Evolutionary conservation across 2,113 vertebrate species (phyloP), one percentile per base, ranked within the genome.

Genomic region (Grantiella picta): DNA sequence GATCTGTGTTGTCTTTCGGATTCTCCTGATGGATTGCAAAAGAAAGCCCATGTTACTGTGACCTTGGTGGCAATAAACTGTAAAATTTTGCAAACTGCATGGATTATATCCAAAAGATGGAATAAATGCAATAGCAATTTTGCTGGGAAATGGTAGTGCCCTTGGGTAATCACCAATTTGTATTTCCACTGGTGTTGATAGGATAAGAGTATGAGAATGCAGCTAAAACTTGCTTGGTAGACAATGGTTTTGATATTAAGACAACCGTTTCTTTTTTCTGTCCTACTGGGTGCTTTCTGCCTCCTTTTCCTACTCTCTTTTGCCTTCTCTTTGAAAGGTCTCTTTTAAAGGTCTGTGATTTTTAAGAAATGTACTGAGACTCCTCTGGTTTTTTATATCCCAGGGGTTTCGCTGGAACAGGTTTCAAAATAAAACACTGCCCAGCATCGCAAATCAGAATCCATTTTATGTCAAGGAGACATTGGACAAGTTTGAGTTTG

Each of bases 51-150:
- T 89, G 53, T 76, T 86, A 60, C 57, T 75, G 56, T 91, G 84
- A 89, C 56, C 63, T 86, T 57, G 53, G 40, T 89, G 89, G 89
- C 87, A 95, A 63, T 94, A 92, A 95, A 90, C 88, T 90, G 50
- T 72, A 87, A 59, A 81, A 85, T 95, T 91, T 91, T 95, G 80
- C 66, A 81, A 94, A 91, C 53, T 65, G 42, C 1, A 2, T 91
- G 88, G 66, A 64, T 69, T 90, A 36, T 66, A 94, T 93, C 75
- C 86, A 70, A 33, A 89, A 68, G n/a, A 40, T 31, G 77, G 60
- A 89, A 78, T 89, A 94, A 92, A 69, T 63, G 25, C 50, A 86
- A 38, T 63, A 85, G 56, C 79, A 59, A 4, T 72, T 94, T 95
- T 83, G 49, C 65, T 88, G 71, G 76, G 77, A 69, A 82, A 54